A percentile compares a stretch with the other conserved stretches of the same genome.
phyloP scores from a whole-genome alignment of 2,797 vertebrate species.

The Lagorchestes hirsutus region DNA sequence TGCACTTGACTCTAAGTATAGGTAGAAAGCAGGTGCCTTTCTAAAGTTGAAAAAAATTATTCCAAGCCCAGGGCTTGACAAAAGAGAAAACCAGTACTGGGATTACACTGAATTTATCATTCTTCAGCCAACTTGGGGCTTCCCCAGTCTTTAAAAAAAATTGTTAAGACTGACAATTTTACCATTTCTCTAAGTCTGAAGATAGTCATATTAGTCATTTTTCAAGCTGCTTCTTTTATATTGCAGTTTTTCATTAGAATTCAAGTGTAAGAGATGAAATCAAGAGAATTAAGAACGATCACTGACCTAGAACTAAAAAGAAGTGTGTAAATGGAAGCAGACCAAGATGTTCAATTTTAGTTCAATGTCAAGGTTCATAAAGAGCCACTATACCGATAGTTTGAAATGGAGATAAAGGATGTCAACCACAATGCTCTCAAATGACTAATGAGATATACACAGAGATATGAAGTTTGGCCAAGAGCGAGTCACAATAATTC shows the following conservation, averaged over 20 bases:
- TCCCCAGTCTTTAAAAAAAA: neutral
- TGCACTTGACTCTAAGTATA: slow-evolving; percentile 11
- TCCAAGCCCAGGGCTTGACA: neutral
- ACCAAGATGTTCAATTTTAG: neutral
- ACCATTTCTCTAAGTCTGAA: slow-evolving; percentile 16
- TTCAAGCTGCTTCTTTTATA: neutral
- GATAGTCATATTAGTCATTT: slow-evolving; percentile 2
- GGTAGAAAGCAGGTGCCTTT: neutral
- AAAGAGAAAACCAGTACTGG: neutral
- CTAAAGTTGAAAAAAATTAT: slow-evolving; percentile 35
- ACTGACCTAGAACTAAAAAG: neutral
- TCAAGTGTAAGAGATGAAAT: neutral
- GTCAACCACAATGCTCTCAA: neutral
- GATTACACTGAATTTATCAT: neutral
- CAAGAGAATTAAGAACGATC: slow-evolving; percentile 25
- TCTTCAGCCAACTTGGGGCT: neutral
- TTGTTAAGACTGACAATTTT: neutral
- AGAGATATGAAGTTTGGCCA: neutral
- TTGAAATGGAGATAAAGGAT: slow-evolving; percentile 4
- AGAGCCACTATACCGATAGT: neutral
- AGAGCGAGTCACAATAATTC: neutral
- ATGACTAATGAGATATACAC: slow-evolving; percentile 7
- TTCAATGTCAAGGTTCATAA: neutral
- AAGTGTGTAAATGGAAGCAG: slow-evolving; percentile 17
- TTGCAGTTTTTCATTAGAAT: slow-evolving; percentile 17